Evolutionary conservation across 2,113 vertebrate species (phyloP).

Genomic region (Thalassarche chlororhynchos): DNA sequence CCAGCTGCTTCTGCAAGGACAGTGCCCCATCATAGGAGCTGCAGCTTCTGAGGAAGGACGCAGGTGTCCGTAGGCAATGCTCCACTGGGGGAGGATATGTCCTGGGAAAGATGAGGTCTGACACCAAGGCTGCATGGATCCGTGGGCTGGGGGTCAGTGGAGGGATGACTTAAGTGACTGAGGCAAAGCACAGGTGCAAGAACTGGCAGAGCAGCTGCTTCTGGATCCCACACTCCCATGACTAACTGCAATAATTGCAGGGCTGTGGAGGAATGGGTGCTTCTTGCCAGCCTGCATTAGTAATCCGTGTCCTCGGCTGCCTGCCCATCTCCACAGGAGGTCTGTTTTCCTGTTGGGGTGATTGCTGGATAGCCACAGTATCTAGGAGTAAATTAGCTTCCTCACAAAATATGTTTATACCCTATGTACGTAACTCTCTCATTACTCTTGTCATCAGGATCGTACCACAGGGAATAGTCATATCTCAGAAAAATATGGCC

Average conservation of each 20-base stretch:
- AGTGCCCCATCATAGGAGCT: neutral
- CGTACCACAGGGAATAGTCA: neutral
- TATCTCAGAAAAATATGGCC: neutral
- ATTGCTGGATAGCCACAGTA: neutral
- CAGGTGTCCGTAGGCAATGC: accelerated
- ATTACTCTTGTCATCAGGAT: neutral
- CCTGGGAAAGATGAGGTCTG: neutral
- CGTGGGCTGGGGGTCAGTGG: neutral
- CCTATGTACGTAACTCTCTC: neutral
- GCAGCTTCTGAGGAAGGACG: neutral
- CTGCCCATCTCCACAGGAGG: neutral
- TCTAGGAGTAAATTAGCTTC: neutral
- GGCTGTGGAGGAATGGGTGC: no score
- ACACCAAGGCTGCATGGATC: neutral
- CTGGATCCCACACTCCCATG: neutral
- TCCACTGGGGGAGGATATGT: accelerated
- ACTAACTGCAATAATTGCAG: neutral
- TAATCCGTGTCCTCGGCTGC: neutral
- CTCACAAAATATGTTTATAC: neutral
- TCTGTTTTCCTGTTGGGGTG: neutral
- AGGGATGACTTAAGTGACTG: neutral
- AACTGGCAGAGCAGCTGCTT: neutral
- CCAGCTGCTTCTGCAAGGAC: neutral
- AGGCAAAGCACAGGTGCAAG: neutral
- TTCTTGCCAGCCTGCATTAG: neutral